These are phyloP conservation scores for Bombyx huttoni DNA, from an alignment of 2,888 invertebrate species.

Conservation along the genomic window DNA sequence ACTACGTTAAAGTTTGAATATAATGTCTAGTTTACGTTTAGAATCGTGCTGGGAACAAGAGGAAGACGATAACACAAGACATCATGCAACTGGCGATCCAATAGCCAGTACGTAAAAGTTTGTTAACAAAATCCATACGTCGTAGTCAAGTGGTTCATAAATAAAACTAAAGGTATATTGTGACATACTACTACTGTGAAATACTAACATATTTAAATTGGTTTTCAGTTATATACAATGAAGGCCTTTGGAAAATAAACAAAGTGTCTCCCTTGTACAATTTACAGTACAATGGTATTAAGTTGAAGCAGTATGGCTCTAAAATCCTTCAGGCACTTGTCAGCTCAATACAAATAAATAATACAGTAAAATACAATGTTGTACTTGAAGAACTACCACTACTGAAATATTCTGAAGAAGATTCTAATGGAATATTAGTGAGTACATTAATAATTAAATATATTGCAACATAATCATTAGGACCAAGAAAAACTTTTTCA, in stretches of 20 bases:
- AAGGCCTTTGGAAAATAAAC: slow-evolving; percentile 45
- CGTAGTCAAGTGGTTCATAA: too few species aligned
- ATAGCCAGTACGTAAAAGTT: slow-evolving; percentile 21
- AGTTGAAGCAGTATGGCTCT: slow-evolving; percentile 52
- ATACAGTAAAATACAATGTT: slow-evolving; percentile 37
- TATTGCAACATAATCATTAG: too few species aligned
- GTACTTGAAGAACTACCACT: slow-evolving; percentile 34
- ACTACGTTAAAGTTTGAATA: too few species aligned
- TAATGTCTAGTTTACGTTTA: not conserved
- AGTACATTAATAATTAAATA: slow-evolving; percentile 4
- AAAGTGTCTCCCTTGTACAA: slow-evolving; percentile 52
- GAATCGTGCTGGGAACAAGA: slow-evolving; percentile 15
- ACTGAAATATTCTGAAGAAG: slow-evolving; percentile 48
- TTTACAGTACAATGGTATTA: slow-evolving; percentile 37
- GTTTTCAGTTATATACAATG: slow-evolving; percentile 50
- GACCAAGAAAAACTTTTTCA: too few species aligned
- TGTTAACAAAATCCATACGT: too few species aligned
- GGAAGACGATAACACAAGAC: slow-evolving; percentile 7
- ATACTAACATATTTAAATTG: not conserved
- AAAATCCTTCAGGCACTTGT: slow-evolving; percentile 50
- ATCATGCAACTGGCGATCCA: slow-evolving; percentile 19
- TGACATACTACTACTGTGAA: too few species aligned
- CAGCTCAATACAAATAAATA: slow-evolving; percentile 26
- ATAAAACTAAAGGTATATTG: too few species aligned
- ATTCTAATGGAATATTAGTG: slow-evolving; percentile 49